Percentiles rank a stretch among this genome's conserved stretches.
Evolutionary conservation across 1,140 invertebrate genomes (phyloP).

Genomic region (Drosophila willistoni): DNA sequence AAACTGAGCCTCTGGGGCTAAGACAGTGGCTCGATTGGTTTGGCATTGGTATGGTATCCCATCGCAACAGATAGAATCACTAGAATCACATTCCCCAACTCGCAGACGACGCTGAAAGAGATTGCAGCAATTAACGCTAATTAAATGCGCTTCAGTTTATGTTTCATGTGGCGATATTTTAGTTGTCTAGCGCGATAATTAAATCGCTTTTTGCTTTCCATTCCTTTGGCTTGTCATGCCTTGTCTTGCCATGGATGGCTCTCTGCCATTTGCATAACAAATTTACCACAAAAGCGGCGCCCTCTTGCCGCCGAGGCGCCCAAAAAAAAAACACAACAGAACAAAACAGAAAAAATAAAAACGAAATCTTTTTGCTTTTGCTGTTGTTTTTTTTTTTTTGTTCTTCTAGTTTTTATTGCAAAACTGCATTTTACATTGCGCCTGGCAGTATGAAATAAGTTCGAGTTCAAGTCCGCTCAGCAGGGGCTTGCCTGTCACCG

Average conservation of each 20-base stretch:
- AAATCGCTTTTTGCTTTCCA: constrained; percentile 57
- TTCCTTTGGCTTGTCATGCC: not conserved
- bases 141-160: constrained; percentile 81
- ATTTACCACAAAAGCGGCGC: constrained; percentile 46
- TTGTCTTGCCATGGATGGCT: constrained; percentile 5
- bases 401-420: not conserved
- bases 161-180: constrained; percentile 81
- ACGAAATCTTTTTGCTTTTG: too few relatives aligned
- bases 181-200: constrained; percentile 81
- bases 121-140: constrained; percentile 81
- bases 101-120: constrained; percentile 64
- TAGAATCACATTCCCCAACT: constrained; percentile 52
- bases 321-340: not conserved
- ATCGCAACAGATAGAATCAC: constrained; percentile 51
- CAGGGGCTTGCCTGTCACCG: not conserved
- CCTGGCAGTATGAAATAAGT: constrained; percentile 47
- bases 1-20: not conserved
- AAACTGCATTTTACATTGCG: constrained; percentile 39
- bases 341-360: too few relatives aligned
- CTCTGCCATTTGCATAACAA: constrained; percentile 77
- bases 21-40: constrained; percentile 7
- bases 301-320: not conserved
- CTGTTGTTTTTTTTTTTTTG: constrained; percentile 2
- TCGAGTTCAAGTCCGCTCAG: constrained; percentile 73
- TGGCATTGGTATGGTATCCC: not conserved